Percentiles rank a stretch among this genome's conserved stretches.
These are phyloP conservation scores for Dasyprocta punctata DNA, from an alignment of 2,113 vertebrate species.

Conservation along the genomic window DNA sequence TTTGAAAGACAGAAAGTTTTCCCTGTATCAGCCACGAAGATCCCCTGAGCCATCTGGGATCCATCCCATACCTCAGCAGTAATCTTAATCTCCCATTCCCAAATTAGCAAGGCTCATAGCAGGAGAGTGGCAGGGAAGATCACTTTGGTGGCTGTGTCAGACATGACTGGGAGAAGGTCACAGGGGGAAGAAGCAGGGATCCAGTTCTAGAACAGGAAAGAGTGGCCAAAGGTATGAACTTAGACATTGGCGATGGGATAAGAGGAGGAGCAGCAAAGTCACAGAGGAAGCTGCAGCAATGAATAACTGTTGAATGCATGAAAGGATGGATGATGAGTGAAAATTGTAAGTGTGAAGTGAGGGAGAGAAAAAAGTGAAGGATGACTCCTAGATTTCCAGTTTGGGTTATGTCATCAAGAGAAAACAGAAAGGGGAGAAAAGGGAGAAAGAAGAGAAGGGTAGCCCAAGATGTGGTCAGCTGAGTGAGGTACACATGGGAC, in stretches of 20 bases:
- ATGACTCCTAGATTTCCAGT: background rate
- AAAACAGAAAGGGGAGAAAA: background rate
- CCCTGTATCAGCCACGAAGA: background rate
- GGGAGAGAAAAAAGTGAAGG: background rate
- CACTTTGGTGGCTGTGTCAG: background rate
- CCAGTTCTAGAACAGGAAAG: background rate
- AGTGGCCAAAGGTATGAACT: conserved; percentile 3
- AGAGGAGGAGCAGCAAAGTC: background rate
- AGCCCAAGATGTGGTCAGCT: background rate
- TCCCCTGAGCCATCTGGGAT: background rate
- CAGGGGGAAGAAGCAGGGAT: background rate
- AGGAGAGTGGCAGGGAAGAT: background rate
- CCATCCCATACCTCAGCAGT: background rate
- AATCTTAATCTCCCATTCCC: background rate
- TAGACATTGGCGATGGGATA: background rate
- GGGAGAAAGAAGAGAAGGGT: background rate
- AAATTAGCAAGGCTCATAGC: conserved; percentile 8
- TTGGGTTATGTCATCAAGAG: conserved; percentile 11
- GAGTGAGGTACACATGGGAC: background rate
- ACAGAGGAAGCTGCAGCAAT: background rate
- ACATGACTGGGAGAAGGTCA: background rate
- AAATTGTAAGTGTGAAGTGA: background rate
- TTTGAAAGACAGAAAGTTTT: conserved; percentile 44
- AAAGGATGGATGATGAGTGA: background rate
- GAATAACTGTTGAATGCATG: background rate